Evolutionary conservation across 2,113 vertebrate species (phyloP), one percentile per base, ranked within the genome.

Genomic region (Bubo blakistoni): DNA sequence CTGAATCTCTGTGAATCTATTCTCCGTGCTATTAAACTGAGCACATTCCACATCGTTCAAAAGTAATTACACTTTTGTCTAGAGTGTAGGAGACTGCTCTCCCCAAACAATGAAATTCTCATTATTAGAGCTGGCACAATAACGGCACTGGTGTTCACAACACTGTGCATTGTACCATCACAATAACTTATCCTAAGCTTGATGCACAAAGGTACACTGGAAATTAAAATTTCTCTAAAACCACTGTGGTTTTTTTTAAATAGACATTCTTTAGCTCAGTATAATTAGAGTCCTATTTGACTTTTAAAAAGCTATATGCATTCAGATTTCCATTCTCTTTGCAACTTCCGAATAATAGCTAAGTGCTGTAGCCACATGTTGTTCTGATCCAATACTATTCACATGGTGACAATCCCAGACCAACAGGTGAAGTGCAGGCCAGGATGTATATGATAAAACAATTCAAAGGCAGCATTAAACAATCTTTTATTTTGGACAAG

Each of bases 1-100:
- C 97, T 97, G 97, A 98, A 98, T 98, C 97, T 97, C 95, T 96
- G 97, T 96, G 97, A 98, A 97, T 98, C 97, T 98, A 97, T 98
- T 98, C 96, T 97, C 96, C 21, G 29, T 97, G 98, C 97, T 98
- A 98, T 97, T 98, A 98, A 98, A 97, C 92, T 78, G 92, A 97
- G 94, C 86, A 96, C 97, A 98, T 97, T 98, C 97, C 96, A 97
- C 97, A 96, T 97, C 96, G 69, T 97, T 98, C 97, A 98, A 97
- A 98, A 97, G 98, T 98, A 98, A 98, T 98, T 98, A 98, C 97
- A 98, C 97, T 97, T 98, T 98, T 98, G 98, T 98, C 97, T 98
- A 97, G 94, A 97, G 96, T 97, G 80, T 95, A 98, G 97, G 94
- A 97, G 96, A 98, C 91, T 87, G 97, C 95, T 97, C 96, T 97